These are phyloP conservation scores for Athetis lepigone DNA, from an alignment of 2,888 invertebrate species.

Conservation along the genomic window DNA sequence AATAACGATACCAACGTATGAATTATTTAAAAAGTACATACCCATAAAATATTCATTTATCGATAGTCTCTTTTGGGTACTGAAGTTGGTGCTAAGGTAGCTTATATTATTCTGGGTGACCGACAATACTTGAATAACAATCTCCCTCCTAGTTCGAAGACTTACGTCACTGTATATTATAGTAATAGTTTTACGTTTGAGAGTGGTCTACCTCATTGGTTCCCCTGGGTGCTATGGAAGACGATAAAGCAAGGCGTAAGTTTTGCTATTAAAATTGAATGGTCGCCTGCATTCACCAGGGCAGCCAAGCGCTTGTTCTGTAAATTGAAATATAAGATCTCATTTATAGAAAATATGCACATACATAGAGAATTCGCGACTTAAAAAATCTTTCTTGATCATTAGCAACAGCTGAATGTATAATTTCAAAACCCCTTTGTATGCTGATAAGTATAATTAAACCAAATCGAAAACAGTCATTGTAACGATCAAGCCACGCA, in stretches of 20 bases:
- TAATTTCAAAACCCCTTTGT: slow-evolving; percentile 26
- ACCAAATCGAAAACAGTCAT: slow-evolving; percentile 50
- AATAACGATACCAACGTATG: slow-evolving; percentile 71
- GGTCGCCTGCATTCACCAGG: slow-evolving; percentile 49
- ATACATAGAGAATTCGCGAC: too few relatives aligned
- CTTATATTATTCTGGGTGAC: slow-evolving; percentile 37
- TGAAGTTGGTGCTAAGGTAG: slow-evolving; percentile 22
- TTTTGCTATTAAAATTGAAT: slow-evolving; percentile 56
- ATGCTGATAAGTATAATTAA: slow-evolving; percentile 56
- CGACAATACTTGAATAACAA: slow-evolving; percentile 28
- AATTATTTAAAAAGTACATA: slow-evolving; percentile 74
- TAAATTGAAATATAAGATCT: neutral
- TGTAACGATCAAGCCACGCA: slow-evolving; percentile 36
- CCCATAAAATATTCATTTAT: slow-evolving; percentile 69
- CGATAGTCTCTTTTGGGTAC: slow-evolving; percentile 57
- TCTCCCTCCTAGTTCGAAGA: slow-evolving; percentile 5
- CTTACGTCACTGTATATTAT: neutral
- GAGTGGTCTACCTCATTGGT: slow-evolving; percentile 27
- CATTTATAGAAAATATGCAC: too few relatives aligned
- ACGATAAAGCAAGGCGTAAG: slow-evolving; percentile 33
- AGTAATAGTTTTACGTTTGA: slow-evolving; percentile 10
- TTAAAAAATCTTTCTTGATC: neutral
- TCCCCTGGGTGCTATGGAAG: slow-evolving; percentile 28
- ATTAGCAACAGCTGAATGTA: neutral
- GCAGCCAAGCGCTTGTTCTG: slow-evolving; percentile 14